Percentiles rank a stretch among this genome's conserved stretches.
phyloP scores from a whole-genome alignment of 2,888 invertebrate genomes.

The Leptopilina drosophilae region DNA sequence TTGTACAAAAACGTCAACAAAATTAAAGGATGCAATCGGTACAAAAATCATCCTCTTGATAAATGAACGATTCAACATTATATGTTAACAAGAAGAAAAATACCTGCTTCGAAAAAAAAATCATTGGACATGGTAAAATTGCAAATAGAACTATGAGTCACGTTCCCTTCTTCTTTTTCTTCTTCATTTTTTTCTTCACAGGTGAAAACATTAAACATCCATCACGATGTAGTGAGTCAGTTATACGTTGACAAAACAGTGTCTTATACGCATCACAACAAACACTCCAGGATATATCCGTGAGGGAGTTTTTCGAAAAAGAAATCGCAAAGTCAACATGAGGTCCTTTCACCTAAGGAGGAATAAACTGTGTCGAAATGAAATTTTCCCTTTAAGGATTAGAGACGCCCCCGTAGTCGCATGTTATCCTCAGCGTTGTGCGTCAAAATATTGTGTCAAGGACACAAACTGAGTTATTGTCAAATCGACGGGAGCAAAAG shows the following conservation, averaged over 20 bases:
- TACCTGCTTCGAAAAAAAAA: not conserved
- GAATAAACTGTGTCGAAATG: conserved; percentile 35
- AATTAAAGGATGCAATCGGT: no score
- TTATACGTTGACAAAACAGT: conserved; percentile 59
- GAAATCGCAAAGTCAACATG: conserved; percentile 47
- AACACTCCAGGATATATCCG: conserved; percentile 52
- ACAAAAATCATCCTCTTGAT: no score
- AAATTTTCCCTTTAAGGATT: conserved; percentile 50
- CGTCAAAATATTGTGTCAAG: conserved; percentile 73
- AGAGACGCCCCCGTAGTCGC: conserved; percentile 41
- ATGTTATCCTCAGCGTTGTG: conserved; percentile 40
- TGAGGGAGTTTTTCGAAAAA: conserved; percentile 37
- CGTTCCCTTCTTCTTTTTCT: not conserved
- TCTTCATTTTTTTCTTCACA: conserved; percentile 16
- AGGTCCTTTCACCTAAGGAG: conserved; percentile 52
- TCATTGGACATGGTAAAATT: conserved; percentile 4
- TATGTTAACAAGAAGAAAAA: not conserved
- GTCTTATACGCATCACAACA: conserved; percentile 57
- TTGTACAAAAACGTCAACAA: no score
- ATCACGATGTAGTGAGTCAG: conserved; percentile 42
- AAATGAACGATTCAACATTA: no score
- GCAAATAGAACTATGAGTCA: conserved; percentile 14
- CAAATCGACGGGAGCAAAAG: conserved; percentile 16
- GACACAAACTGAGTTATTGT: conserved; percentile 54
- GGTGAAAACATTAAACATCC: conserved; percentile 27